Percentiles rank a stretch among this genome's conserved stretches.
phyloP scores from a whole-genome alignment of 2,888 invertebrate species.

The Glaucopsyche alexis region DNA sequence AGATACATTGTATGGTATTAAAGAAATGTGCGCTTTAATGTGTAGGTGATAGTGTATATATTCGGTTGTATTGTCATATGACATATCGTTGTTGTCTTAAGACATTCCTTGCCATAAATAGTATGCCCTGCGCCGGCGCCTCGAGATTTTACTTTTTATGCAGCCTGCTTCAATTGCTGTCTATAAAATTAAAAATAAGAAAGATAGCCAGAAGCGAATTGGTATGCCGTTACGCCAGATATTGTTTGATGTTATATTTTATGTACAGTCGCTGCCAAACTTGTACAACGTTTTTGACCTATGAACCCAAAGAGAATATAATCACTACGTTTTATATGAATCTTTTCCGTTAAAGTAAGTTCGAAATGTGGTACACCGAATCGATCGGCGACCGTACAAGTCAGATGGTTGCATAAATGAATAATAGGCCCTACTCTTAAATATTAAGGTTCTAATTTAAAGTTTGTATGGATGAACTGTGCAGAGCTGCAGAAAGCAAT shows the following conservation, averaged over 20 bases:
- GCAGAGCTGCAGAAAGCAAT: too few relatives aligned
- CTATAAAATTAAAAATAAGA: not conserved
- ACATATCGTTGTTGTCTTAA: constrained; percentile 64
- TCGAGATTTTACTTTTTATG: constrained; percentile 32
- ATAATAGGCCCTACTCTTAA: too few relatives aligned
- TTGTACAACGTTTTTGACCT: not conserved
- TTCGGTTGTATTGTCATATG: constrained; percentile 45
- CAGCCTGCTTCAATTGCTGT: constrained; percentile 20
- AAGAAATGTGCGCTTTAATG: constrained; percentile 34
- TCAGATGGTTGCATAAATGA: too few relatives aligned
- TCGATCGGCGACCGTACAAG: too few relatives aligned
- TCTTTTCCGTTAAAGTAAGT: too few relatives aligned
- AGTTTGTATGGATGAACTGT: too few relatives aligned
- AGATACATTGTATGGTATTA: constrained; percentile 13
- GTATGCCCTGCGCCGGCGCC: constrained; percentile 55
- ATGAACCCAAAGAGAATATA: too few relatives aligned
- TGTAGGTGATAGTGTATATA: constrained; percentile 42
- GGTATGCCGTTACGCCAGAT: not conserved
- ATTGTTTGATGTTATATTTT: not conserved
- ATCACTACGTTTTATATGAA: too few relatives aligned
- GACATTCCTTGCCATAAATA: constrained; percentile 74
- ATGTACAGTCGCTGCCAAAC: not conserved
- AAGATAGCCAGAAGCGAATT: not conserved
- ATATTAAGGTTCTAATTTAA: too few relatives aligned
- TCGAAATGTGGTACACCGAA: too few relatives aligned